phyloP scores from a whole-genome alignment of 2,113 vertebrate species.

The Hirundichthys speculiger region DNA sequence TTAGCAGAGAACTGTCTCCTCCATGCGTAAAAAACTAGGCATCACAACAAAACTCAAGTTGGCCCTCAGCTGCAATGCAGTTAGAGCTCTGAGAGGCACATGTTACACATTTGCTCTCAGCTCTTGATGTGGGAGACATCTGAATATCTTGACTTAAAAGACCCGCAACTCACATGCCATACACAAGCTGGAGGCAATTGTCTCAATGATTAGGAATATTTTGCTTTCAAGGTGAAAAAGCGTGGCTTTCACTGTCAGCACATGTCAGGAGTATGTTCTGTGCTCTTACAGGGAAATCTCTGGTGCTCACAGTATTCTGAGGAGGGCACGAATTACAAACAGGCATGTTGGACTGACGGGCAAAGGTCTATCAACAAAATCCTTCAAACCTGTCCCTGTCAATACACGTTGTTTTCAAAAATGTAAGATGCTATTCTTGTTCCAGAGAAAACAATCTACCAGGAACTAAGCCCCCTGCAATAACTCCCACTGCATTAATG shows the following conservation, averaged over 20 bases:
- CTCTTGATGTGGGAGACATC: no score
- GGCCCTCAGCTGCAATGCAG: no score
- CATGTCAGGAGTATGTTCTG: not conserved
- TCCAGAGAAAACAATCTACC: not conserved
- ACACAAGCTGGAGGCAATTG: not conserved
- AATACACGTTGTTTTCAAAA: no score
- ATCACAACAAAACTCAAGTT: no score
- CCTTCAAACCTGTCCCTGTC: not conserved
- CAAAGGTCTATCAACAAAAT: not conserved
- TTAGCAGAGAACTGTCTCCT: no score
- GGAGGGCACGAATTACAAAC: not conserved
- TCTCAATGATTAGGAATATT: not conserved
- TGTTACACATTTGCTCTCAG: no score
- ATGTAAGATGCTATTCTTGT: not conserved
- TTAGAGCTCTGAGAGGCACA: no score
- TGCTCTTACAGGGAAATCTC: not conserved
- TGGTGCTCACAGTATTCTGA: not conserved
- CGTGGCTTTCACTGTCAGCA: not conserved
- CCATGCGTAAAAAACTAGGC: no score
- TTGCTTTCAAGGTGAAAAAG: not conserved
- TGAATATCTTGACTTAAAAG: no score
- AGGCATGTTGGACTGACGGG: not conserved
- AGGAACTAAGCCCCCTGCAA: no score
- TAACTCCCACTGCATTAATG: no score
- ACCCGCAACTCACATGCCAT: no score